Base-by-base conservation (phyloP, 2,113 vertebrate genomes). In the Tichodroma muraria region DNA sequence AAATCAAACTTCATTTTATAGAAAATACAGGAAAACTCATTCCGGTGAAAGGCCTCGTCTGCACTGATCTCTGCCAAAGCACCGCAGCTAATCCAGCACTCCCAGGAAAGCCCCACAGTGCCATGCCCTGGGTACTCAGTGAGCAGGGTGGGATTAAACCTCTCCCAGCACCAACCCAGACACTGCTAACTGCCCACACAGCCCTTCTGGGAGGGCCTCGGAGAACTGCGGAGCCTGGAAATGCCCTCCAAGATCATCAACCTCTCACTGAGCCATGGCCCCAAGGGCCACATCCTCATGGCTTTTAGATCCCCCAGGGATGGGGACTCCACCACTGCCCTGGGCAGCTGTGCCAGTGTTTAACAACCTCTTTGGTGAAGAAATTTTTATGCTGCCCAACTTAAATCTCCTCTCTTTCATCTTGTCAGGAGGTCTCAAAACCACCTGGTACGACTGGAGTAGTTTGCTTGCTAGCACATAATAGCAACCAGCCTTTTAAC, bases 1-100 rank as follows among this genome's bases (percentile, higher is more conserved):
- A 79, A 93, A 94, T 57, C 66, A 77, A 89, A 42, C 59, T 68
- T 68, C 8, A 18, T 20, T 88, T 81, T 92, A 91, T 24, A 77
- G 93, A 91, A 90, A 93, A 71, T 11, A 27, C 28, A 37, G 45
- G 57, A 45, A 61, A 65, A 82, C 19, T 42, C 42, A 19, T 45
- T n/a, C 59, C 11, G 31, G 35, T 47, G 9, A 66, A 89, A 88
- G 0, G 7, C 45, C 38, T 38, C 2, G 2, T 5, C 28, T 35
- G 65, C 80, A 14, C 12, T 9, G 47, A 50, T 66, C 65, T 82
- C 57, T 72, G 49, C 80, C 78, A 65, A 10, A 54, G 4, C 50
- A 28, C 6, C 15, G 1, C 7, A 17, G 73, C 31, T 18, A 56
- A 81, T 45, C 33, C 49, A 42, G 44, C 57, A 2, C 57, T n/a